Conservation (phyloP, 2,888 invertebrate genomes). For the Reticulitermes lucifugus region DNA sequence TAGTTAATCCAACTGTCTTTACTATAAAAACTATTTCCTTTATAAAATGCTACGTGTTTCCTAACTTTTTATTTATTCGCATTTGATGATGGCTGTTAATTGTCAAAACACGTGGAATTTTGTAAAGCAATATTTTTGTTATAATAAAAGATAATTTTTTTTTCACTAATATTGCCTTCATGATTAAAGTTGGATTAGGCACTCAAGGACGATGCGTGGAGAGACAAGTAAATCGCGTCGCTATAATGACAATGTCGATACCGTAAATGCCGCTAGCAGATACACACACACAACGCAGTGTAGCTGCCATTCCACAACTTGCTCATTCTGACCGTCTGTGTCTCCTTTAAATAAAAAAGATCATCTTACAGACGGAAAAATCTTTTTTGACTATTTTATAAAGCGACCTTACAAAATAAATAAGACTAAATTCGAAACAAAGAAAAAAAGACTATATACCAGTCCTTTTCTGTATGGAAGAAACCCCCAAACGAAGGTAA, state of each 20-base stretch:
- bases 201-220: neutral
- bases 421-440: conserved; percentile 31
- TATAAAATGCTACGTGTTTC: too few species aligned
- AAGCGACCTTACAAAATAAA: conserved; percentile 30
- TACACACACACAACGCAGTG: neutral
- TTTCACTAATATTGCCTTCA: too few species aligned
- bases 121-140: too few species aligned
- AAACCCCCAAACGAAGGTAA: conserved; percentile 6
- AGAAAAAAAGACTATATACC: neutral
- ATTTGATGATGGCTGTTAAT: too few species aligned
- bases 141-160: too few species aligned
- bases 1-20: too few species aligned
- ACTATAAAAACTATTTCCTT: too few species aligned
- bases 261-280: conserved; percentile 5
- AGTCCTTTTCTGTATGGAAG: conserved; percentile 3
- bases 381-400: conserved; percentile 41
- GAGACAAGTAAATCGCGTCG: conserved; percentile 1
- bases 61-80: too few species aligned
- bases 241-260: neutral
- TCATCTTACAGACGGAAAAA: conserved; percentile 40
- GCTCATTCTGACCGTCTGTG: conserved; percentile 2
- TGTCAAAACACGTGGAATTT: too few species aligned
- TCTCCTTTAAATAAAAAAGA: conserved; percentile 36
- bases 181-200: neutral
- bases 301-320: neutral